A percentile compares a stretch with the other conserved stretches of the same genome.
phyloP scores from a whole-genome alignment of 2,888 invertebrate species.

The Conistra vaccinii region DNA sequence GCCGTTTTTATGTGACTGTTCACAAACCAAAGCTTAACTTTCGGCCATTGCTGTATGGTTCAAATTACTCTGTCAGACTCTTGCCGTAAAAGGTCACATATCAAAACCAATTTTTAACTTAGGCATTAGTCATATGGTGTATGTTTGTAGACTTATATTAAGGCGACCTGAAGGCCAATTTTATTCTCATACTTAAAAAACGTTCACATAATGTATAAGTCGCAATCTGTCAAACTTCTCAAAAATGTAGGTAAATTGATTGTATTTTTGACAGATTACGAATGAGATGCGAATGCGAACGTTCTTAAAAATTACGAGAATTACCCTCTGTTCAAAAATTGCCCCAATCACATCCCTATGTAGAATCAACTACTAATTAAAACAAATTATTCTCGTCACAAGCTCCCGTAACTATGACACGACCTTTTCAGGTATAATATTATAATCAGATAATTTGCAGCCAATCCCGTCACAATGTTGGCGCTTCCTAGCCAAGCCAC shows the following conservation, averaged over 20 bases:
- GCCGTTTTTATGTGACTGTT: too few relatives aligned
- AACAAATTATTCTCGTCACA: constrained; percentile 29
- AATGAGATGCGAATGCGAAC: too few relatives aligned
- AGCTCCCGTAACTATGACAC: not conserved
- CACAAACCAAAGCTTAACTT: too few relatives aligned
- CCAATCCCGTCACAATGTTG: constrained; percentile 21
- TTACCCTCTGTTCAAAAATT: too few relatives aligned
- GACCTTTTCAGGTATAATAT: constrained; percentile 39
- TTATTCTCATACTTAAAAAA: too few relatives aligned
- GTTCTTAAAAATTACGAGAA: too few relatives aligned
- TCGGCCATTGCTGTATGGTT: not conserved
- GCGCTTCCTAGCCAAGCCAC: constrained; percentile 32
- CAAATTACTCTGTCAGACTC: not conserved
- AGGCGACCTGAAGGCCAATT: too few relatives aligned
- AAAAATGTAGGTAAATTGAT: too few relatives aligned
- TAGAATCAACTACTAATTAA: constrained; percentile 13
- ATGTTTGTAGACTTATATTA: not conserved
- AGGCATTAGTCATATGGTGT: not conserved
- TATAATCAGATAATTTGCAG: constrained; percentile 36
- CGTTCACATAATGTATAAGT: too few relatives aligned
- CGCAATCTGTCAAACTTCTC: too few relatives aligned
- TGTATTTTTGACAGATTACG: too few relatives aligned
- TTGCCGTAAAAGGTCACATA: not conserved
- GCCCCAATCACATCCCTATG: not conserved
- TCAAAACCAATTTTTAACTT: not conserved